phyloP scores from a whole-genome alignment of 1,140 invertebrate species.

The Macrostomum lignano region DNA sequence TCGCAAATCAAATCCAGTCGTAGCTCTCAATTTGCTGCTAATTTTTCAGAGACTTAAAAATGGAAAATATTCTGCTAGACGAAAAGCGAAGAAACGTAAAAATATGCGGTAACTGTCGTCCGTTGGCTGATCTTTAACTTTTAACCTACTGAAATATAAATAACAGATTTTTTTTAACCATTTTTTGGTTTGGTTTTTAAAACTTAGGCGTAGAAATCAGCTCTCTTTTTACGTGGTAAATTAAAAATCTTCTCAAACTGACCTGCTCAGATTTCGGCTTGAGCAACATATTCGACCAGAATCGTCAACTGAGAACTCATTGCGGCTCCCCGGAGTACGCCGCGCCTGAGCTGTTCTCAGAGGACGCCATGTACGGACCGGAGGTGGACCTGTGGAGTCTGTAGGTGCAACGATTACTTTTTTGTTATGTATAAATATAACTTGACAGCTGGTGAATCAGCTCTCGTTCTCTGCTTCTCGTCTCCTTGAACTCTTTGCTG shows the following conservation, averaged over 20 bases:
- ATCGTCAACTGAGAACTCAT: constrained; percentile 35
- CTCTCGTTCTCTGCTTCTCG: no score
- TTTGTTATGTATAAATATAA: no score
- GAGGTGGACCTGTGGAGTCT: constrained; percentile 46
- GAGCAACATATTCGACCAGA: constrained; percentile 35
- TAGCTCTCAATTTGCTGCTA: no score
- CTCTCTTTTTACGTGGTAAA: neutral
- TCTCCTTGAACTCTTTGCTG: no score
- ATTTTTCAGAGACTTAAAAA: constrained; percentile 42
- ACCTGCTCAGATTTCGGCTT: constrained; percentile 38
- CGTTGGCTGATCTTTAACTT: neutral
- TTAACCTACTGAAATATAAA: neutral
- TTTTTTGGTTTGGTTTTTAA: neutral
- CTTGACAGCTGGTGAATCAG: no score
- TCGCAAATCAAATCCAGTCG: no score
- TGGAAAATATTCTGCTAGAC: constrained; percentile 44
- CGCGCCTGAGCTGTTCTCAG: constrained; percentile 42
- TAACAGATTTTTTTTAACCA: neutral
- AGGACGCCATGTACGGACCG: constrained; percentile 37
- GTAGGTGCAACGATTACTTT: constrained; percentile 29
- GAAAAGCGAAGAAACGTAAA: constrained; percentile 36
- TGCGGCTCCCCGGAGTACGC: constrained; percentile 47
- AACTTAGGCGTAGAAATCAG: neutral
- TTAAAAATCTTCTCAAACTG: neutral
- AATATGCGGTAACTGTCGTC: constrained; percentile 35